Conservation (phyloP, 2,113 vertebrate species). For the Sinocyclocheilus maitianheensis region DNA sequence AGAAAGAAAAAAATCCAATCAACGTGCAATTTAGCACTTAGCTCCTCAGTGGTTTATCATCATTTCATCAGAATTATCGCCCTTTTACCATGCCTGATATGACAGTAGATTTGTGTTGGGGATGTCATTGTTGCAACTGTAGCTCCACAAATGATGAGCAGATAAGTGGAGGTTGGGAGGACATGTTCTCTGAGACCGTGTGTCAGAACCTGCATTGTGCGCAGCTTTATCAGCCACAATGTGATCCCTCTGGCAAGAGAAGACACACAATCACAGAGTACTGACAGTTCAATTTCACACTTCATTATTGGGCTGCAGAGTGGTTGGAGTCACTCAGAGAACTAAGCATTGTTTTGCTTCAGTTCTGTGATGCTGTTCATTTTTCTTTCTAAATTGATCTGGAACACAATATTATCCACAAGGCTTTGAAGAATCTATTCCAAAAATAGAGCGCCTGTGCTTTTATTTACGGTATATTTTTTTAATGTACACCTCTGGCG, state of each 20-base stretch:
- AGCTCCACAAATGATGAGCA: conserved; percentile 40
- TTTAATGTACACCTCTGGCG: conserved; percentile 5
- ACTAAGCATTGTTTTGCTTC: conserved; percentile 60
- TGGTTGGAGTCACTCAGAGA: conserved; percentile 56
- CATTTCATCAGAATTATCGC: conserved; percentile 22
- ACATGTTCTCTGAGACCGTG: conserved; percentile 52
- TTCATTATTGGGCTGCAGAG: conserved; percentile 60
- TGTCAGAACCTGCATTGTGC: conserved; percentile 55
- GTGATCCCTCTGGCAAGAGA: conserved; percentile 56
- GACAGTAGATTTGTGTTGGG: conserved; percentile 24
- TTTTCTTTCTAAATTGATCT: conserved; percentile 59
- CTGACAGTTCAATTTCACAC: conserved; percentile 66
- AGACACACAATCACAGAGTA: conserved; percentile 61
- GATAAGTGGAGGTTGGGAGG: conserved; percentile 53
- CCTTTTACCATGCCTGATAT: conserved; percentile 30
- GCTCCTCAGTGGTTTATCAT: not conserved
- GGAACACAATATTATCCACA: conserved; percentile 54
- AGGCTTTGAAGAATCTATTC: conserved; percentile 49
- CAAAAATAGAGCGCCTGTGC: conserved; percentile 38
- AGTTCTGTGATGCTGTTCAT: conserved; percentile 59
- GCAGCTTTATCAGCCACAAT: conserved; percentile 53
- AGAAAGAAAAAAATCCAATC: conserved; percentile 15
- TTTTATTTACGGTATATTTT: conserved; percentile 36
- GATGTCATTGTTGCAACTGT: conserved; percentile 6
- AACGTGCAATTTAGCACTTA: not conserved